These are phyloP conservation scores for Centrocercus urophasianus DNA, from an alignment of 2,113 vertebrate genomes.

Conservation along the genomic window DNA sequence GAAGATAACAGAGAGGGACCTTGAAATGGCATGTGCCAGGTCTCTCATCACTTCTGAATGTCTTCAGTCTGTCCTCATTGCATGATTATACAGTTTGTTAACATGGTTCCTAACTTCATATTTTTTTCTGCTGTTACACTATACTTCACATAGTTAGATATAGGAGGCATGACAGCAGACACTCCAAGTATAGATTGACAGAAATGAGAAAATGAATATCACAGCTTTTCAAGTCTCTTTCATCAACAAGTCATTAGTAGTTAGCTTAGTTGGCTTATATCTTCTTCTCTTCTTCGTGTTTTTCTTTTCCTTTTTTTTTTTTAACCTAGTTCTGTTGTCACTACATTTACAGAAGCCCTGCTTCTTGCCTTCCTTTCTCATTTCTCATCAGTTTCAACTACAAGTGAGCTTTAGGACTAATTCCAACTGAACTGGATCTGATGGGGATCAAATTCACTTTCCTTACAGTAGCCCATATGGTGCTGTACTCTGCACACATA, in stretches of 20 bases:
- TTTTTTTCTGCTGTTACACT: background rate
- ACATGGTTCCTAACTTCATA: background rate
- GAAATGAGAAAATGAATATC: background rate
- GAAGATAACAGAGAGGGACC: background rate
- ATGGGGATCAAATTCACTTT: background rate
- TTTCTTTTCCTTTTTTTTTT: background rate
- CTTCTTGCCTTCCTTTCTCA: background rate
- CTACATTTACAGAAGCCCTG: fast-evolving
- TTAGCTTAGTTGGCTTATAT: background rate
- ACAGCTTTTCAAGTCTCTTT: background rate
- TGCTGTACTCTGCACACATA: background rate
- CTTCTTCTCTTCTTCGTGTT: background rate
- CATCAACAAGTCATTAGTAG: background rate
- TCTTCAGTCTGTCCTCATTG: background rate
- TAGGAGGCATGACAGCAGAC: background rate
- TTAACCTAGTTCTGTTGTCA: background rate
- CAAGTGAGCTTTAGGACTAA: background rate
- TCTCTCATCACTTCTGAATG: background rate
- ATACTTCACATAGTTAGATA: background rate
- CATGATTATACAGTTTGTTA: background rate
- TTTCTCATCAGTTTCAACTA: background rate
- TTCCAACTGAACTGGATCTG: background rate
- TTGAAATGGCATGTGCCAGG: background rate
- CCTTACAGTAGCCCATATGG: background rate
- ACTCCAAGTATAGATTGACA: background rate